Conservation (phyloP, 2,888 invertebrate species). For the Drosophila nr. fundita region DNA sequence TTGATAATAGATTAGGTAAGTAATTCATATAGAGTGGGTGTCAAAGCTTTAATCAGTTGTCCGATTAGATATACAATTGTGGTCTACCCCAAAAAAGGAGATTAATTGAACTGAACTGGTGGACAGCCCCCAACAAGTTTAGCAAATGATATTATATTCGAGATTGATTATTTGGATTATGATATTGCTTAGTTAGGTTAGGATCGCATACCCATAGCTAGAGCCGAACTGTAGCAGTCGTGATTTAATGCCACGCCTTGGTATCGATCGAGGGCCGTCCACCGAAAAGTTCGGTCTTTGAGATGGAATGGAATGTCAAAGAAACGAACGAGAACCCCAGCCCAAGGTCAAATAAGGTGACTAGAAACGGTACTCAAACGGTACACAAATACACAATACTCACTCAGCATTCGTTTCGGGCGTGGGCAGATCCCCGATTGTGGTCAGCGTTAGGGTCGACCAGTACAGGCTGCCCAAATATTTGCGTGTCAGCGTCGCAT, state of each 20-base stretch:
- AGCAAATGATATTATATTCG: constrained; percentile 69
- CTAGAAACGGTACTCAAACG: background rate
- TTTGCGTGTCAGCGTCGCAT: constrained; percentile 95
- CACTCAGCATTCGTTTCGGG: constrained; percentile 98
- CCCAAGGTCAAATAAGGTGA: constrained; percentile 11
- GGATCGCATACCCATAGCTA: constrained; percentile 92
- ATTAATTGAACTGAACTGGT: constrained; percentile 70
- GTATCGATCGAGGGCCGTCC: constrained; percentile 95
- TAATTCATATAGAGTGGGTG: constrained; percentile 14
- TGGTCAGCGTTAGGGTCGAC: constrained; percentile 97
- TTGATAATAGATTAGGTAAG: constrained; percentile 64
- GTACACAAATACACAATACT: constrained; percentile 86
- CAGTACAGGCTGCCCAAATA: constrained; percentile 98
- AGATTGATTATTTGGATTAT: constrained; percentile 10
- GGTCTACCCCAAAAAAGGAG: constrained; percentile 12
- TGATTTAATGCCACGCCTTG: constrained; percentile 95
- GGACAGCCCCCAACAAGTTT: constrained; percentile 84
- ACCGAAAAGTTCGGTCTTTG: constrained; percentile 86
- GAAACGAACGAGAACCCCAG: constrained; percentile 20
- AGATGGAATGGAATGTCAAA: constrained; percentile 22
- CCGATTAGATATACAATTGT: constrained; percentile 33
- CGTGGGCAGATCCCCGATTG: constrained; percentile 97
- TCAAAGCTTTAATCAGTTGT: constrained; percentile 28
- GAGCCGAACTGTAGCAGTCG: constrained; percentile 95
- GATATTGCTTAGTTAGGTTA: constrained; percentile 60